Conservation (phyloP, 2,888 invertebrate species). For the Epinotia brunnichana region DNA sequence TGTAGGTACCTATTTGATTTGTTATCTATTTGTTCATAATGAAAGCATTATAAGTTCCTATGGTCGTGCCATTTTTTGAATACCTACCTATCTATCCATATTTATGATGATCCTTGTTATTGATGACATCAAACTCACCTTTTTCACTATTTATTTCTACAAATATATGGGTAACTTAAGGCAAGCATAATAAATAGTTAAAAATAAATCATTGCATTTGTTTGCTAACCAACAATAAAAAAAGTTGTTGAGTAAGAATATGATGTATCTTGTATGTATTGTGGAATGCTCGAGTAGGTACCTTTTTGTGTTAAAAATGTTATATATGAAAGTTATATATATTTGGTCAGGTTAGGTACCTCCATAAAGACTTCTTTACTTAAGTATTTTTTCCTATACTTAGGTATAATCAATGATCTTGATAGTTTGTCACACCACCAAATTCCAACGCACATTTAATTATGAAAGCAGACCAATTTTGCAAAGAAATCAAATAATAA, state of each 20-base stretch:
- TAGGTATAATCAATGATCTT: too few species aligned
- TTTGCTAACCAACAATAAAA: not conserved
- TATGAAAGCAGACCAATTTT: too few species aligned
- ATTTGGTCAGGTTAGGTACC: too few species aligned
- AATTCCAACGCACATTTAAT: too few species aligned
- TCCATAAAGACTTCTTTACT: too few species aligned
- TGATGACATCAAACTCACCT: not conserved
- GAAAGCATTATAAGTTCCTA: not conserved
- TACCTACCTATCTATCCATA: not conserved
- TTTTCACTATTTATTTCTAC: not conserved
- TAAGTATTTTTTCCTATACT: too few species aligned
- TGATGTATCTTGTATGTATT: not conserved
- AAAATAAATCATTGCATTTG: not conserved
- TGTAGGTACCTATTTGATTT: not conserved
- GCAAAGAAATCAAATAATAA: too few species aligned
- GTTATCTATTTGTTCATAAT: not conserved
- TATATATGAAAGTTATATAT: too few species aligned
- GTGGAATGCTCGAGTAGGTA: too few species aligned
- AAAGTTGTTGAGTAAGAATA: not conserved
- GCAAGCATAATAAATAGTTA: conserved; percentile 25
- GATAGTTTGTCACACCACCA: too few species aligned
- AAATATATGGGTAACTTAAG: conserved; percentile 20
- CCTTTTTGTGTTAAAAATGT: too few species aligned
- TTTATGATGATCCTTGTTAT: not conserved
- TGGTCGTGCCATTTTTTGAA: too few species aligned